Evolutionary conservation across 2,797 vertebrate genomes (phyloP), one percentile per base, ranked within the genome.

Genomic region (Amphiprion clarkii): DNA sequence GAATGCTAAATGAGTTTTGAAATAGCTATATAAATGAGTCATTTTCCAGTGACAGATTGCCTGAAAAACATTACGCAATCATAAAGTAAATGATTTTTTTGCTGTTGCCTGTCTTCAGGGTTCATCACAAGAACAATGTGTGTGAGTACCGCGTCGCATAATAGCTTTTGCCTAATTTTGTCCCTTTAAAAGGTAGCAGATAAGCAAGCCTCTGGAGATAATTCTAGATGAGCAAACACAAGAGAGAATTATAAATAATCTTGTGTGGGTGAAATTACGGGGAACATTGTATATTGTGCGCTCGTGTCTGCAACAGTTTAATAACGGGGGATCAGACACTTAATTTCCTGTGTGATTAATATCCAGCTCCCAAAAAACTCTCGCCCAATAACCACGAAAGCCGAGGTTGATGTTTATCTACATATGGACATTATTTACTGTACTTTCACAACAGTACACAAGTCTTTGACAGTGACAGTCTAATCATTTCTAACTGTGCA

Each of bases 361-460:
- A 51, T 7, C 49, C 49, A 21, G 21, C 48, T 1, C 44, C 42
- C 33, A 57, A 49, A 49, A 19, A 40, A 46, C 55, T 60, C 14
- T 2, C 13, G 36, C 74, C 49, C 80, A 81, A 77, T 29, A 71
- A 84, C 63, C 60, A 82, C 62, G 21, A 6, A 48, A 79, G 62
- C 69, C 12, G 29, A 53, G 39, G 64, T 67, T 69, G 49, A 80
- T 83, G 52, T 69, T 67, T 82, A 87, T 92, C 78, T 89, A 85
- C 84, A 86, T 53, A 74, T 79, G 71, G 67, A 87, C 76, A 74
- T 78, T 19, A 54, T 77, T 86, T 75, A 86, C 85, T 85, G 81
- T 42, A 81, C 67, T 74, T 85, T 65, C 77, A 88, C 78, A 76
- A 83, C 67, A 82, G 82, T 56, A 75, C 74, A 83, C 81, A 76